phyloP scores from a whole-genome alignment of 2,797 vertebrate species.

The Lepilemur septentrionalis region DNA sequence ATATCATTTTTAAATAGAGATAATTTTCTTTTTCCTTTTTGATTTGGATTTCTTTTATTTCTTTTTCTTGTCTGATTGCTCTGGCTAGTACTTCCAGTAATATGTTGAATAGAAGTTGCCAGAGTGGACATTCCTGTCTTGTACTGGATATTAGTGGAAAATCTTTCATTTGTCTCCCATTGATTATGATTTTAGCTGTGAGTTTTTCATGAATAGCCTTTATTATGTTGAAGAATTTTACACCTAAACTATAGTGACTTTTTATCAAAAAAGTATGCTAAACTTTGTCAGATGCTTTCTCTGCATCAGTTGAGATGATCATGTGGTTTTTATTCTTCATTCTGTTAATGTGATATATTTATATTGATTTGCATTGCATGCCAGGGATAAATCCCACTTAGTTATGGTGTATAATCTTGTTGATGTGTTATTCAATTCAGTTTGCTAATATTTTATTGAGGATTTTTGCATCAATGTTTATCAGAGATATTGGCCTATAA shows the following conservation, averaged over 20 bases:
- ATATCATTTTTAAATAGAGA: not conserved
- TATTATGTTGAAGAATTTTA: not conserved
- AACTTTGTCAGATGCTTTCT: not conserved
- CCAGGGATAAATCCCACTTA: not conserved
- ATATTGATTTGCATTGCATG: not conserved
- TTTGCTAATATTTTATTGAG: not conserved
- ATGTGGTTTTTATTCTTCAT: not conserved
- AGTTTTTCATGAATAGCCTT: not conserved
- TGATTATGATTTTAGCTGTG: not conserved
- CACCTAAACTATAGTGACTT: not conserved
- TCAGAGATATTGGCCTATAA: not conserved
- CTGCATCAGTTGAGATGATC: not conserved
- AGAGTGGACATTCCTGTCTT: not conserved
- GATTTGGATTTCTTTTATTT: not conserved
- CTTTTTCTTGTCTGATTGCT: not conserved
- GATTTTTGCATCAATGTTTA: not conserved
- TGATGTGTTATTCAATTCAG: not conserved
- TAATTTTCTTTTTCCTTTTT: not conserved
- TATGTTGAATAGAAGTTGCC: not conserved
- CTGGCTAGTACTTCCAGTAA: not conserved
- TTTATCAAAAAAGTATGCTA: not conserved
- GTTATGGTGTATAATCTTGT: not conserved
- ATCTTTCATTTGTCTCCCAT: not conserved
- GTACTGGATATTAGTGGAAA: not conserved
- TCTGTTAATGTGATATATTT: not conserved